Evolutionary conservation across 2,888 invertebrate genomes (phyloP).

Genomic region (Quadroppia sp.): DNA sequence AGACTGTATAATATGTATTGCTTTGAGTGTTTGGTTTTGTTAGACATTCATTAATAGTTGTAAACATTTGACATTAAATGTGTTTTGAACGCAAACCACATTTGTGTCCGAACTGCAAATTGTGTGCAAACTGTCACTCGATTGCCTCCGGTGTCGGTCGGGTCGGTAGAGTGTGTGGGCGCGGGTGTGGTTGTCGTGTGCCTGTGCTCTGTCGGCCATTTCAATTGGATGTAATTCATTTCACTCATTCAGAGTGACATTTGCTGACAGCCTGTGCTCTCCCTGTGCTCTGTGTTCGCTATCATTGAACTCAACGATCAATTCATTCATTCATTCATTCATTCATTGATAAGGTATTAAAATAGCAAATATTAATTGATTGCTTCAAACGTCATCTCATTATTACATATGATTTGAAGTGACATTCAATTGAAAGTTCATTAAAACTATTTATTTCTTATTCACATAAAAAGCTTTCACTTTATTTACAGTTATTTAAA

Average conservation of each 20-base stretch:
- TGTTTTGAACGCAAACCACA: slow-evolving; percentile 3
- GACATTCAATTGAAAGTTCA: too few species aligned
- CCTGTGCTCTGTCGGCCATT: slow-evolving; percentile 25
- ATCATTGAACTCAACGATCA: not conserved
- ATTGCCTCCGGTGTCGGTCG: not conserved
- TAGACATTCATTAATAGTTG: slow-evolving; percentile 14
- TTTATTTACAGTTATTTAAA: too few species aligned
- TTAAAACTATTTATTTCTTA: too few species aligned
- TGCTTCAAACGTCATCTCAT: not conserved
- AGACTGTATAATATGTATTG: slow-evolving; percentile 7
- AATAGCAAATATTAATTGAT: not conserved
- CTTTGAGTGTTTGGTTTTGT: not conserved
- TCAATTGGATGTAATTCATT: slow-evolving; percentile 25
- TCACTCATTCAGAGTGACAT: slow-evolving; percentile 36
- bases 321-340: not conserved
- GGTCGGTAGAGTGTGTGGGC: too few species aligned
- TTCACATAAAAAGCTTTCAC: too few species aligned
- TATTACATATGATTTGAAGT: not conserved
- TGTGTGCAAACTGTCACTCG: not conserved
- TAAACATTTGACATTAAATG: slow-evolving; percentile 13
- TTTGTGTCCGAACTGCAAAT: not conserved
- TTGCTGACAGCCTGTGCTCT: slow-evolving; percentile 1
- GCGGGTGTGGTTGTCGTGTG: slow-evolving; percentile 27
- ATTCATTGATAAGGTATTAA: not conserved
- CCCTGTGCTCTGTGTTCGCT: not conserved